These are phyloP conservation scores for Pasiphila rectangulata DNA, from an alignment of 2,888 invertebrate genomes.

Conservation along the genomic window DNA sequence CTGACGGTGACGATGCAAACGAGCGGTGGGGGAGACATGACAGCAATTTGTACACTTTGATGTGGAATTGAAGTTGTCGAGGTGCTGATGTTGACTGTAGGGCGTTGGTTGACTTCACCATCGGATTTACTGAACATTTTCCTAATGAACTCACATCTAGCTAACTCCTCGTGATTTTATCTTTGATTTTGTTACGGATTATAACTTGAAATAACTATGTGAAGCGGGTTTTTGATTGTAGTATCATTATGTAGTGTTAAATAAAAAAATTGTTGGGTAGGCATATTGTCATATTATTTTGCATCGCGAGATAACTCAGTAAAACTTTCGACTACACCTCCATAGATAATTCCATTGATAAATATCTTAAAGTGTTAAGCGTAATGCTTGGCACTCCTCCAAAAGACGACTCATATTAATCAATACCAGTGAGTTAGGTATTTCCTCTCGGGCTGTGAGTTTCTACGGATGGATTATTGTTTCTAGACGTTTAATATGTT, in stretches of 20 bases:
- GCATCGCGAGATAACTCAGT: too few relatives aligned
- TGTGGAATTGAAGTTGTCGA: slow-evolving; percentile 14
- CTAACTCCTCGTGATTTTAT: too few relatives aligned
- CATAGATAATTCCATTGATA: not conserved
- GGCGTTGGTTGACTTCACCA: not conserved
- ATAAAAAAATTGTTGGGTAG: too few relatives aligned
- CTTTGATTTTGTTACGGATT: too few relatives aligned
- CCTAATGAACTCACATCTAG: too few relatives aligned
- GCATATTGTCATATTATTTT: too few relatives aligned
- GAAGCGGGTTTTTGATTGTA: too few relatives aligned
- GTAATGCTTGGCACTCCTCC: not conserved
- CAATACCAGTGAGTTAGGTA: slow-evolving; percentile 1
- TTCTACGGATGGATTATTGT: slow-evolving; percentile 3
- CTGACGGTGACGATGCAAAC: slow-evolving; percentile 31
- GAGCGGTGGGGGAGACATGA: slow-evolving; percentile 30
- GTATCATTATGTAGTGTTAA: too few relatives aligned
- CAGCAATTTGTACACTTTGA: slow-evolving; percentile 27
- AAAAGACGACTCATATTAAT: not conserved
- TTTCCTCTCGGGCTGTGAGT: slow-evolving; percentile 2
- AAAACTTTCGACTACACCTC: too few relatives aligned
- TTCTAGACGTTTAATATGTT: slow-evolving; percentile 3
- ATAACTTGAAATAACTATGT: too few relatives aligned
- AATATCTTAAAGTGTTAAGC: not conserved
- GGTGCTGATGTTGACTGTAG: slow-evolving; percentile 1
- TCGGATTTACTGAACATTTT: too few relatives aligned